A percentile compares a stretch with the other conserved stretches of the same genome.
These are phyloP conservation scores for Mimachlamys varia DNA, from an alignment of 2,888 invertebrate species.

Conservation along the genomic window DNA sequence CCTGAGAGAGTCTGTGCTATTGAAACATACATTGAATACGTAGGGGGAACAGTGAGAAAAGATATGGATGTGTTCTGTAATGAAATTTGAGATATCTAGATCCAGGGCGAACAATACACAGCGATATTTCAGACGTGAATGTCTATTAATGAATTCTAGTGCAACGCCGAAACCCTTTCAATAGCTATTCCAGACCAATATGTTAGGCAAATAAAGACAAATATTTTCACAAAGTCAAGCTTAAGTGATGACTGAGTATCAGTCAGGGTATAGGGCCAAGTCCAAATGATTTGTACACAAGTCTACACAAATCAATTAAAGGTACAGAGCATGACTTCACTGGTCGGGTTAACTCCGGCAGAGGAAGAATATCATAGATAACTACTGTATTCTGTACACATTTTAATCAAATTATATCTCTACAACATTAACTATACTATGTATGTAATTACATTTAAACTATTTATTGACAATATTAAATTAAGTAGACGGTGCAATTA, in stretches of 20 bases:
- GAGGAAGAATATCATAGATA: not conserved
- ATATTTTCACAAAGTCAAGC: conserved; percentile 29
- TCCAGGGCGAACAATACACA: conserved; percentile 4
- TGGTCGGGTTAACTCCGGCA: not conserved
- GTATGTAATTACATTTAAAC: not conserved
- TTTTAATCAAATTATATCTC: not conserved
- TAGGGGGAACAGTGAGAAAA: not conserved
- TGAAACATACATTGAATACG: not conserved
- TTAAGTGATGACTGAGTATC: not conserved
- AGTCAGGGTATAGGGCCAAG: not conserved
- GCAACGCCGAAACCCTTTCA: not conserved
- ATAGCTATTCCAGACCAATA: not conserved
- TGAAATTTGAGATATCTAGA: conserved; percentile 7
- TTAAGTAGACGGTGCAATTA: not conserved
- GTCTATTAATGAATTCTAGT: not conserved
- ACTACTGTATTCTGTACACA: not conserved
- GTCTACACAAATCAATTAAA: not conserved
- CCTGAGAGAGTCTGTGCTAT: not conserved
- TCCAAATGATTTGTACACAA: not conserved
- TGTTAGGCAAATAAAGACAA: conserved; percentile 17
- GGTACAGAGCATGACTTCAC: not conserved
- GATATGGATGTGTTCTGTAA: conserved; percentile 12
- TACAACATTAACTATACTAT: not conserved
- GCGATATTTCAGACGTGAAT: not conserved
- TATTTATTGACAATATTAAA: conserved; percentile 18